Percentiles rank a stretch among this genome's conserved stretches.
Conservation (phyloP, 2,888 invertebrate genomes). For the Scaptodrosophila latifasciaeformis region DNA sequence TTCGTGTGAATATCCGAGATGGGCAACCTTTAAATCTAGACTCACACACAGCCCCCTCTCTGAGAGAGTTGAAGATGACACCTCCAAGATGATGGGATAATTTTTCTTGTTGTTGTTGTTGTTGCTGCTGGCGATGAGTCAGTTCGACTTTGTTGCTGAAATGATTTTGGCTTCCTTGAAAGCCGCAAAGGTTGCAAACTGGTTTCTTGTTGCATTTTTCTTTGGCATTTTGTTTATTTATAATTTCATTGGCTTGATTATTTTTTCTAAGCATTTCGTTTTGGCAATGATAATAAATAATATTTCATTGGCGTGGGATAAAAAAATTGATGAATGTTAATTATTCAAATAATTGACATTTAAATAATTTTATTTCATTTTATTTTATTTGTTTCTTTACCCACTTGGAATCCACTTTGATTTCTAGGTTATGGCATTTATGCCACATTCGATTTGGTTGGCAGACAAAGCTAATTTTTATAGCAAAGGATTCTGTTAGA, state of each 20-base stretch:
- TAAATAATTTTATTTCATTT: neutral
- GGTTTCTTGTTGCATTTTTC: constrained; percentile 2
- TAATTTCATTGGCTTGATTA: neutral
- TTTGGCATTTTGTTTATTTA: constrained; percentile 9
- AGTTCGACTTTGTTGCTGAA: constrained; percentile 6
- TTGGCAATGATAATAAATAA: constrained; percentile 23
- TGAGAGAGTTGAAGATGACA: constrained; percentile 51
- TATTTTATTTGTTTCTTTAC: neutral
- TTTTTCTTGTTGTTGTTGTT: constrained; percentile 20
- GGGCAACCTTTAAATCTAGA: constrained; percentile 7
- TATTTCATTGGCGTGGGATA: constrained; percentile 30
- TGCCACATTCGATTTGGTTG: neutral
- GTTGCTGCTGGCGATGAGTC: constrained; percentile 11
- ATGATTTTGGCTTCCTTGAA: constrained; percentile 2
- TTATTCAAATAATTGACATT: neutral
- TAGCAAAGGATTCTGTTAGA: neutral
- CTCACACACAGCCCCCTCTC: constrained; percentile 17
- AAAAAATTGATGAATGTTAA: neutral
- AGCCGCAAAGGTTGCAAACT: too few relatives aligned
- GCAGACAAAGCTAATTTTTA: neutral
- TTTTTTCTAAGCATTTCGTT: neutral
- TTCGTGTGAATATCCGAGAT: constrained; percentile 5
- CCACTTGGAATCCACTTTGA: neutral
- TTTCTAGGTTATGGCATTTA: neutral
- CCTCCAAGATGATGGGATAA: constrained; percentile 25